A percentile compares a stretch with the other conserved stretches of the same genome.
These are phyloP conservation scores for Dicycla oo DNA, from an alignment of 2,888 invertebrate genomes.

Conservation along the genomic window DNA sequence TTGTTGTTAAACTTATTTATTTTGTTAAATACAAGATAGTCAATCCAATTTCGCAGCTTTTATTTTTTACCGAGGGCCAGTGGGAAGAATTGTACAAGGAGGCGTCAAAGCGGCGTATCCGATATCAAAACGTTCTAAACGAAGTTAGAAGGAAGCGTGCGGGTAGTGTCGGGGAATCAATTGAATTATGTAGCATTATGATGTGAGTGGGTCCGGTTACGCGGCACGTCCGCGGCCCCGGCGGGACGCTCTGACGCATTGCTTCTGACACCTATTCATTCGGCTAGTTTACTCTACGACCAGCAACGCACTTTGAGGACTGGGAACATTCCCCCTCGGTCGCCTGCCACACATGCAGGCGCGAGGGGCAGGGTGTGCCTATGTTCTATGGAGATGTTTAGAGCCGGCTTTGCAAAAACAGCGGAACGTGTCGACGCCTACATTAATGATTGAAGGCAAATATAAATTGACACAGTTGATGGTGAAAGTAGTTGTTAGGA, in stretches of 20 bases:
- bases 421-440: constrained; percentile 75
- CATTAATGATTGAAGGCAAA: constrained; percentile 87
- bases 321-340: constrained; percentile 61
- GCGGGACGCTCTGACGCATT: constrained; percentile 83
- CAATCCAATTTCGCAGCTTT: constrained; percentile 70
- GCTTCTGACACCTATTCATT: constrained; percentile 88
- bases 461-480: constrained; percentile 86
- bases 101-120: constrained; percentile 88
- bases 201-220: constrained; percentile 87
- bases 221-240: constrained; percentile 83
- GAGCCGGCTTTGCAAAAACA: constrained; percentile 70
- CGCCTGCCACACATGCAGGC: constrained; percentile 47
- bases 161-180: constrained; percentile 90
- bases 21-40: constrained; percentile 77
- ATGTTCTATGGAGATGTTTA: constrained; percentile 36
- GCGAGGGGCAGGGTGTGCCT: constrained; percentile 66
- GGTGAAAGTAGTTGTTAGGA: constrained; percentile 86
- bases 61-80: constrained; percentile 75
- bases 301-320: constrained; percentile 66
- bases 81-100: constrained; percentile 83
- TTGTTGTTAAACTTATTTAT: constrained; percentile 78
- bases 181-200: constrained; percentile 90
- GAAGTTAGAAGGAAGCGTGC: constrained; percentile 89
- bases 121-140: constrained; percentile 90
- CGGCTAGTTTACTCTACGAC: constrained; percentile 79